These are phyloP conservation scores for Pseudomyrmex dendroicus DNA, from an alignment of 1,140 invertebrate genomes.

Conservation along the genomic window DNA sequence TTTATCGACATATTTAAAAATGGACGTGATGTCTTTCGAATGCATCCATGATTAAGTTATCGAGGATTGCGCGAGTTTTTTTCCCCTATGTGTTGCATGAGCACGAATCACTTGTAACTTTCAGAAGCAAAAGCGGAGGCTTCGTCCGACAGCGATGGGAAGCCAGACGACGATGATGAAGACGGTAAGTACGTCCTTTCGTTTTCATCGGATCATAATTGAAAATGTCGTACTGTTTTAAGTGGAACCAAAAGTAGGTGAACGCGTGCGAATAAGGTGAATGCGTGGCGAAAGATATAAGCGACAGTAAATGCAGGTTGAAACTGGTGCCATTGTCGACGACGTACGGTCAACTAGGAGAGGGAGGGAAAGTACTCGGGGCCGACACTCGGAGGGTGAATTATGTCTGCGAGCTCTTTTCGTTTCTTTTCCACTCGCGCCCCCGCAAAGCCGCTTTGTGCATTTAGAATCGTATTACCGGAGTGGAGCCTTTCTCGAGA, in stretches of 20 bases:
- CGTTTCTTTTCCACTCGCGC: constrained; percentile 20
- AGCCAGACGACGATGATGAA: constrained; percentile 77
- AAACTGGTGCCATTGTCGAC: constrained; percentile 51
- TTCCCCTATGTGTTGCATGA: constrained; percentile 71
- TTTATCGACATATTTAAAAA: background rate
- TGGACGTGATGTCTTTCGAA: background rate
- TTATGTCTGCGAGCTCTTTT: constrained; percentile 65
- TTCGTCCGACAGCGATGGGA: constrained; percentile 82
- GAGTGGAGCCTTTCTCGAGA: constrained; percentile 40
- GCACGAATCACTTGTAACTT: constrained; percentile 78
- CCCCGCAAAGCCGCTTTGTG: constrained; percentile 65
- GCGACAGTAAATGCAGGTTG: constrained; percentile 51
- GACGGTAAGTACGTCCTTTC: constrained; percentile 74
- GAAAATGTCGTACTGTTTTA: background rate
- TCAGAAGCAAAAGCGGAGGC: constrained; percentile 83
- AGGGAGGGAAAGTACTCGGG: constrained; percentile 32
- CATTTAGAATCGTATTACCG: constrained; percentile 76
- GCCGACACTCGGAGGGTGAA: constrained; percentile 70
- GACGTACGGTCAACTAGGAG: background rate
- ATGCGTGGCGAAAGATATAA: background rate
- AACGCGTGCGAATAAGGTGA: background rate
- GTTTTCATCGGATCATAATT: background rate
- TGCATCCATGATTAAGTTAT: constrained; percentile 2
- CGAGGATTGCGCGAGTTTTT: background rate
- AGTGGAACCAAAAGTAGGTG: constrained; percentile 1